These are phyloP conservation scores for Neomonachus schauinslandi DNA, from an alignment of 2,113 vertebrate species.

Conservation along the genomic window DNA sequence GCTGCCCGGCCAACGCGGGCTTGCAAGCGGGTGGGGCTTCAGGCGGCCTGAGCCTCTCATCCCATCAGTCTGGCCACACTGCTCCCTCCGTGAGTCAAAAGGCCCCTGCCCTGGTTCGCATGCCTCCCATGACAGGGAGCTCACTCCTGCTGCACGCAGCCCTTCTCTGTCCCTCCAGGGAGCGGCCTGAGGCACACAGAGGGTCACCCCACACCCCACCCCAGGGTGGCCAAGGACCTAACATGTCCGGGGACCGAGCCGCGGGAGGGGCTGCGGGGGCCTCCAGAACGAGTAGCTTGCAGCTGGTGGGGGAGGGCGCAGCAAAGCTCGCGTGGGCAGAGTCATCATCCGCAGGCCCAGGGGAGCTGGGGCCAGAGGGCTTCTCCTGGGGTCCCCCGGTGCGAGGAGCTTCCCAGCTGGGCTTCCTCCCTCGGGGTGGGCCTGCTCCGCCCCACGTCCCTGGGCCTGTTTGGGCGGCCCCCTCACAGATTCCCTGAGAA, in stretches of 20 bases:
- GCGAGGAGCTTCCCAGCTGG: not conserved
- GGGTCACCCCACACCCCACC: not conserved
- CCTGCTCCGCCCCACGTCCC: not conserved
- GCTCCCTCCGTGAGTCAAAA: not conserved
- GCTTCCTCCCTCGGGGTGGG: not conserved
- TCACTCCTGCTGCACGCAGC: not conserved
- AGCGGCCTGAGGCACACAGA: not conserved
- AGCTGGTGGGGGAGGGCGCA: not conserved
- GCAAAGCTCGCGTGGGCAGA: not conserved
- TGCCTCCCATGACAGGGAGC: accelerated
- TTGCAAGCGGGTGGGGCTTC: slow-evolving; percentile 52
- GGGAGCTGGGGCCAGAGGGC: not conserved
- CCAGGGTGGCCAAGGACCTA: not conserved
- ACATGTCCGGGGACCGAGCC: not conserved
- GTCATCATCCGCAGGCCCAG: not conserved
- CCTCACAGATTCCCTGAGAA: not conserved
- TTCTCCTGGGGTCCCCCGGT: not conserved
- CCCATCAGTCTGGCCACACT: not conserved
- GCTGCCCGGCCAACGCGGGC: slow-evolving; percentile 78
- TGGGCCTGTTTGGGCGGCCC: too few relatives aligned
- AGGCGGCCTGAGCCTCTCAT: not conserved
- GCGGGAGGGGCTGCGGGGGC: too few relatives aligned
- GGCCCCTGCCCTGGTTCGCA: not conserved
- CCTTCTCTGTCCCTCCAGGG: not conserved
- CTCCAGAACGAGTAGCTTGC: not conserved